Percentiles rank a stretch among this genome's conserved stretches.
These are phyloP conservation scores for Cassiopea andromeda DNA, from an alignment of 30 jellyfish, hydroid and myxozoan genomes.

Conservation along the genomic window DNA sequence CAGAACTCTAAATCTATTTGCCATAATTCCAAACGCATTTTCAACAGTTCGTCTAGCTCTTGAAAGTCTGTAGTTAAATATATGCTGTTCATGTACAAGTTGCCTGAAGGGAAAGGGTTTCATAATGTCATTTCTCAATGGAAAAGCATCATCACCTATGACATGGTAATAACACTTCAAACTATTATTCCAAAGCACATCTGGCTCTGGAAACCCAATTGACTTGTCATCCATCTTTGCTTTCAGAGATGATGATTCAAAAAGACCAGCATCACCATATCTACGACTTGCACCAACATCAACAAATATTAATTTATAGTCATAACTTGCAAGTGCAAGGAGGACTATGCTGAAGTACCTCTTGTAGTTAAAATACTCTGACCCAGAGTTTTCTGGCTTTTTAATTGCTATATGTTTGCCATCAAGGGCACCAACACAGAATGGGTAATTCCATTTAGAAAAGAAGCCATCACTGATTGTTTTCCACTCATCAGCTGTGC, in stretches of 20 bases:
- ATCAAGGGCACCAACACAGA: slow-evolving; percentile 56
- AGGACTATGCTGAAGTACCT: slow-evolving; percentile 44
- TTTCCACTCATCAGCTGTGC: slow-evolving; percentile 24
- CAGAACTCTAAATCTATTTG: slow-evolving; percentile 38
- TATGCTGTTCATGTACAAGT: slow-evolving; percentile 30
- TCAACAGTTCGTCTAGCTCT: slow-evolving; percentile 57
- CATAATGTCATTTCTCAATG: slow-evolving; percentile 41
- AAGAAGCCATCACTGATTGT: slow-evolving; percentile 27
- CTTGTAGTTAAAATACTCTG: slow-evolving; percentile 44
- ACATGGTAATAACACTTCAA: slow-evolving; percentile 24
- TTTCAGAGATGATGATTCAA: slow-evolving; percentile 19
- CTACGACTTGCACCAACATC: slow-evolving; percentile 61
- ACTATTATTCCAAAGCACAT: slow-evolving; percentile 7
- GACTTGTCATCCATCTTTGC: slow-evolving; percentile 11
- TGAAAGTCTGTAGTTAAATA: slow-evolving; percentile 45
- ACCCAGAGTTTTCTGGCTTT: slow-evolving; percentile 39
- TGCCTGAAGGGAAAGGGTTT: slow-evolving; percentile 51
- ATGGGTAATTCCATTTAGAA: slow-evolving; percentile 37
- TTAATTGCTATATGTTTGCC: slow-evolving; percentile 54
- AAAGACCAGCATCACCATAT: slow-evolving; percentile 50
- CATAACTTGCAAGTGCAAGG: slow-evolving; percentile 36
- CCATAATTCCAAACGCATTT: slow-evolving; percentile 44
- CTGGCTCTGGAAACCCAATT: slow-evolving; percentile 36
- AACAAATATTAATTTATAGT: slow-evolving; percentile 33
- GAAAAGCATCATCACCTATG: slow-evolving; percentile 69